These are phyloP conservation scores for Salminus brasiliensis DNA, from an alignment of 2,113 vertebrate species.

Conservation along the genomic window DNA sequence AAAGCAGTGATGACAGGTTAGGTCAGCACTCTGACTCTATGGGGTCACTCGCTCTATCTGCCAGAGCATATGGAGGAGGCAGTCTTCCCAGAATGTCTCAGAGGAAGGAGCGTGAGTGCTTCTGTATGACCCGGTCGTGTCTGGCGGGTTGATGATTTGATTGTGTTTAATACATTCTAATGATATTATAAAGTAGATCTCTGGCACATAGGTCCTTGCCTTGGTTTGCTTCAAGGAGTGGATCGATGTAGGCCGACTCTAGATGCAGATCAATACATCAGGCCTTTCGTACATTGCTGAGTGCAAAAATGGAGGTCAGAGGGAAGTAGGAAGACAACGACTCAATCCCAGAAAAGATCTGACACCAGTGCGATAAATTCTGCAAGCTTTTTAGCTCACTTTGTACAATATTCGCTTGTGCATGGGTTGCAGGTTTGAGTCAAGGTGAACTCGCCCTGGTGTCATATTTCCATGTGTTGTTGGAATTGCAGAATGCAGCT, in stretches of 20 bases:
- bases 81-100: slow-evolving; percentile 22
- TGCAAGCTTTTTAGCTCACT: not conserved
- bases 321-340: not conserved
- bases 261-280: slow-evolving; percentile 2
- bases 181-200: not conserved
- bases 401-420: not conserved
- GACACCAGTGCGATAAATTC: not conserved
- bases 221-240: not conserved
- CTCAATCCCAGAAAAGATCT: not conserved
- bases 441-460: not conserved
- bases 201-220: not conserved
- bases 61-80: slow-evolving; percentile 29
- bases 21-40: slow-evolving; percentile 59
- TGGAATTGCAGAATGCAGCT: not conserved
- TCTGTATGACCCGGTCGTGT: not conserved
- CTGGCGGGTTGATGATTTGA: not conserved
- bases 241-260: not conserved
- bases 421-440: slow-evolving; percentile 2
- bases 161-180: not conserved
- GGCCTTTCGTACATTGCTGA: not conserved
- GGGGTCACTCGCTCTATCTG: slow-evolving; percentile 59
- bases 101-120: slow-evolving; percentile 13
- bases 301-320: slow-evolving; percentile 12
- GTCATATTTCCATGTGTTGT: not conserved
- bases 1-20: slow-evolving; percentile 64